Base-by-base conservation (phyloP, 2,797 vertebrate genomes). In the Sus cebifrons region DNA sequence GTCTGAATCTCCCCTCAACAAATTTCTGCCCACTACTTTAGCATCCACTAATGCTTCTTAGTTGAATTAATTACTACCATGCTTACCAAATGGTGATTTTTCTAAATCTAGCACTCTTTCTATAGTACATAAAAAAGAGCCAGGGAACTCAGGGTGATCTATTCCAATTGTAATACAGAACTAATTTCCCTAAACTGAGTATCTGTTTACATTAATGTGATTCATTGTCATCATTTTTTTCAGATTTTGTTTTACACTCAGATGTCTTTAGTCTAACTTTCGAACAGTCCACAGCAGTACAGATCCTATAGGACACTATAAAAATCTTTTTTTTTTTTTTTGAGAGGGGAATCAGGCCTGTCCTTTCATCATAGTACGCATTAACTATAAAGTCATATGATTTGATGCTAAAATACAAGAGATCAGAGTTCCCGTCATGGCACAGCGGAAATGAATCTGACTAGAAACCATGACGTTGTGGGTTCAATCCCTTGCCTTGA, bases 201-300 rank as follows among this genome's bases (percentile, higher is more conserved):
- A 78, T 21, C 32, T 85, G 14, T 40, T 95, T 73, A 94, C 16
- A 86, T 54, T 40, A 91, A 82, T 16, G 32, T 60, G 77, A 95
- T 60, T 91, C 73, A 85, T 0, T 65, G 4, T 83, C 29, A 87
- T 86, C 20, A 71, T 32, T 27, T 91, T 75, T 88, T 70, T 89
- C 67, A 90, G 71, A 52, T 74, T 97, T 93, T 83, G 13, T 91
- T 91, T 79, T 36, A 91, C 5, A 14, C 87, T 94, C 44, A 44
- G 54, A 67, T 83, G 36, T 6, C 75, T 87, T 96, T 85, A 71
- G 32, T 96, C 36, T 67, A 36, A 89, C 21, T 36, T 86, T 73
- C 8, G 56, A 94, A 94, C 14, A 84, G 89, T 89, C 36, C 70
- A 94, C 32, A 25, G 14, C 27, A 78, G 83, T 29, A 90, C 25